Evolutionary conservation across 2,888 invertebrate genomes (phyloP).

Genomic region (Tenthredo distinguenda): DNA sequence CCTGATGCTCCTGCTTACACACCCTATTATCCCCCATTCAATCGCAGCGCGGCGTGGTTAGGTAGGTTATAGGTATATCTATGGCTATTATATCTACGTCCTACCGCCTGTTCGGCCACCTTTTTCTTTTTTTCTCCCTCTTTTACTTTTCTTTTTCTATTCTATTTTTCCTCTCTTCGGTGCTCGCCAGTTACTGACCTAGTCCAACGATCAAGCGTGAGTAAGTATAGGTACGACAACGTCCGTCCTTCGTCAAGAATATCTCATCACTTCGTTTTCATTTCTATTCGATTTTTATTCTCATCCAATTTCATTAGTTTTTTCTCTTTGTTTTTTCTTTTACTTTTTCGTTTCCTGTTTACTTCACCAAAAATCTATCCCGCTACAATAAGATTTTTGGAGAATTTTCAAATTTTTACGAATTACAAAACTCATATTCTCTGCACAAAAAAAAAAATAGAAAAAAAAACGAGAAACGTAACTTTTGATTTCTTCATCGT

Average conservation of each 20-base stretch:
- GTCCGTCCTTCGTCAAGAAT: conserved; percentile 64
- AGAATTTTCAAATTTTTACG: no score
- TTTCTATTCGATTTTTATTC: neutral
- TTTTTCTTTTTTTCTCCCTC: neutral
- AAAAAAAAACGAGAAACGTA: no score
- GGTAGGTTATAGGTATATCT: neutral
- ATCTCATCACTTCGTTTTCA: conserved; percentile 44
- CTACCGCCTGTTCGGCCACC: neutral
- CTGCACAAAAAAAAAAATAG: no score
- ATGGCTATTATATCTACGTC: neutral
- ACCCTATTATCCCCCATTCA: conserved; percentile 25
- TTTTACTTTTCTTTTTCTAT: neutral
- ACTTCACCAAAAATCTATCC: no score
- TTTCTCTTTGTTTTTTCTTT: neutral
- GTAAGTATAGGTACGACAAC: neutral
- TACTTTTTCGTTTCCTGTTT: neutral
- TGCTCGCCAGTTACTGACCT: conserved; percentile 73
- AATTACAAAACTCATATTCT: no score
- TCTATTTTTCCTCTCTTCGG: conserved; percentile 53
- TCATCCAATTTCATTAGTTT: neutral
- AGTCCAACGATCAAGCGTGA: conserved; percentile 65
- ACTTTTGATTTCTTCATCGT: neutral
- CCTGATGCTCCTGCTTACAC: neutral
- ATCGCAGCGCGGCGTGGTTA: neutral
- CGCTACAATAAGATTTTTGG: no score